Conservation (phyloP, 2,797 vertebrate species). For the Coracias cyanogaster region DNA sequence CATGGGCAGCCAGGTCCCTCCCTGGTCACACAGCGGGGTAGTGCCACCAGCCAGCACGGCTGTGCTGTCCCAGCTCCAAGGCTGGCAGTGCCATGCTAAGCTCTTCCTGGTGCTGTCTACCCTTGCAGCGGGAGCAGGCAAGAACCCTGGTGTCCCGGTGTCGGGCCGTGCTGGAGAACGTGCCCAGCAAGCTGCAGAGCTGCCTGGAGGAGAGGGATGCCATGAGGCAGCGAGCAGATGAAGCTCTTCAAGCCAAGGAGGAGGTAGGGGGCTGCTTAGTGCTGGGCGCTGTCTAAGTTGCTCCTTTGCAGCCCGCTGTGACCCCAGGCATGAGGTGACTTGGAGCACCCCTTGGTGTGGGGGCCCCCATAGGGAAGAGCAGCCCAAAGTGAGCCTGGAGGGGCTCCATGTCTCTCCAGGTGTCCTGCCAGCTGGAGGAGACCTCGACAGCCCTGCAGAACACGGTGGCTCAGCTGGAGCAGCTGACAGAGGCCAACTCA, state of each 20-base stretch:
- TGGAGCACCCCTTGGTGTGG: not conserved
- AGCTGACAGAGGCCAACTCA: slow-evolving; percentile 65
- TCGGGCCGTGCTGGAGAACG: slow-evolving; percentile 63
- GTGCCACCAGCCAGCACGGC: not conserved
- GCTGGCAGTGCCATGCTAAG: not conserved
- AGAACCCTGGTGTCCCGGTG: slow-evolving; percentile 76
- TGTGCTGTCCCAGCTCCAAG: not conserved
- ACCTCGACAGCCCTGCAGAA: slow-evolving; percentile 35
- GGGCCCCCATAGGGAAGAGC: not conserved
- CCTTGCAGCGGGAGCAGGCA: slow-evolving; percentile 72
- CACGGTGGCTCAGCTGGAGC: slow-evolving; percentile 11
- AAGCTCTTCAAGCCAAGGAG: slow-evolving; percentile 66
- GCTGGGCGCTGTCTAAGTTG: not conserved
- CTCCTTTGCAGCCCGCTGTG: not conserved
- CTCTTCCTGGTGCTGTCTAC: not conserved
- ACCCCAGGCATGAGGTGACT: fast-evolving
- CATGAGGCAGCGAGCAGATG: slow-evolving; percentile 78
- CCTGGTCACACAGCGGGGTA: not conserved
- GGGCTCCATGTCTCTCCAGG: not conserved
- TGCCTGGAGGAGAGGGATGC: slow-evolving; percentile 79
- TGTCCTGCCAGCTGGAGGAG: slow-evolving; percentile 60
- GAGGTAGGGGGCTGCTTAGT: not conserved
- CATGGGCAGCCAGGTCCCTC: fast-evolving
- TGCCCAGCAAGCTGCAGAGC: slow-evolving; percentile 79
- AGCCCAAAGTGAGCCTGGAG: not conserved